Conservation (phyloP, 2,888 invertebrate genomes). For the Drosophila seclusa region DNA sequence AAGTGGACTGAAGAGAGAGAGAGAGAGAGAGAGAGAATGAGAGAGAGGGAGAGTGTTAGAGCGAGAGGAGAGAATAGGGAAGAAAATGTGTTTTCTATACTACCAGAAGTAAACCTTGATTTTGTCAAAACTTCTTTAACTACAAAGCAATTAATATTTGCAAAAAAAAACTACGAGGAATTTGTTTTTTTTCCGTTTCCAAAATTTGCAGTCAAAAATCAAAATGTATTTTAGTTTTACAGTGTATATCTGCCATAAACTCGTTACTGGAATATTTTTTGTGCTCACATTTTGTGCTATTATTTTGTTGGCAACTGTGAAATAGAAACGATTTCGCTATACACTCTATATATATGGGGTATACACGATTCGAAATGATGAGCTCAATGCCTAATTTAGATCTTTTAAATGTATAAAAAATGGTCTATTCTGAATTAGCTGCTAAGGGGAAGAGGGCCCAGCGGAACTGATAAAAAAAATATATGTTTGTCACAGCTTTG, state of each 20-base stretch:
- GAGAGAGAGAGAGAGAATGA: constrained; percentile 8
- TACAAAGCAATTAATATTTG: not conserved
- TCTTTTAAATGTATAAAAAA: not conserved
- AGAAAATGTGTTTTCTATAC: constrained; percentile 18
- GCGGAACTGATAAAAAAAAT: constrained; percentile 6
- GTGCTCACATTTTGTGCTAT: not conserved
- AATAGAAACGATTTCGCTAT: not conserved
- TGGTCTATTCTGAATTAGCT: not conserved
- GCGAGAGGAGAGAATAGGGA: constrained; percentile 1
- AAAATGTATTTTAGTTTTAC: no score
- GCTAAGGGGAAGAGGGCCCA: not conserved
- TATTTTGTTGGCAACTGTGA: not conserved
- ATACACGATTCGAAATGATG: not conserved
- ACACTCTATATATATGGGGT: not conserved
- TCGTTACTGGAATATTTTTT: not conserved
- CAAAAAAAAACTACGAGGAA: not conserved
- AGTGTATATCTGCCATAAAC: no score
- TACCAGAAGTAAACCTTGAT: constrained; percentile 20
- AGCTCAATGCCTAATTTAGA: constrained; percentile 3
- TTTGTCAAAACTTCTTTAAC: not conserved
- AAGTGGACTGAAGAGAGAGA: constrained; percentile 18
- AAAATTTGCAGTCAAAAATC: no score
- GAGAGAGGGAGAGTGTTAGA: constrained; percentile 4
- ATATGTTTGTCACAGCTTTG: constrained; percentile 13
- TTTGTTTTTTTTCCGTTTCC: not conserved